Evolutionary conservation across 2,113 vertebrate genomes (phyloP).

Genomic region (Mirza zaza): DNA sequence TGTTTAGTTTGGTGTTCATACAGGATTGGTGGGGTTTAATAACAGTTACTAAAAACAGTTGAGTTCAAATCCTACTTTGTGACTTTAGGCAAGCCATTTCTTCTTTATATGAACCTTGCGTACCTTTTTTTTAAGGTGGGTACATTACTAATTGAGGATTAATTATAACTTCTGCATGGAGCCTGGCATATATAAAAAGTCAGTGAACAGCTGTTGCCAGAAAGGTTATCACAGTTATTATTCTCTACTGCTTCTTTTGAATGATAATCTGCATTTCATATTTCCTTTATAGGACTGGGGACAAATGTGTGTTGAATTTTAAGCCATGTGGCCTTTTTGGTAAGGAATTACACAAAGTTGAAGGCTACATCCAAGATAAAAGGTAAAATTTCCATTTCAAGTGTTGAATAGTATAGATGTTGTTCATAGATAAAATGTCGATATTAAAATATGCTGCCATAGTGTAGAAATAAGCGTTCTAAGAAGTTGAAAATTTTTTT

Average conservation of each 20-base stretch:
- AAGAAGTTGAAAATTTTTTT: background rate
- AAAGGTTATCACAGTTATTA: background rate
- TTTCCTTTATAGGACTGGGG: slow-evolving; percentile 91
- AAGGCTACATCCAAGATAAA: slow-evolving; percentile 98
- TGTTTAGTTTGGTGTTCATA: background rate
- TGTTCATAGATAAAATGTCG: background rate
- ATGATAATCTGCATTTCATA: slow-evolving; percentile 29
- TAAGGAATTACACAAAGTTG: slow-evolving; percentile 98
- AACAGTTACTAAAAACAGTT: background rate
- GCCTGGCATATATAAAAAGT: background rate
- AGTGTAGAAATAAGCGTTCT: background rate
- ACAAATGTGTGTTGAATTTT: slow-evolving; percentile 95
- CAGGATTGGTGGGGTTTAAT: background rate
- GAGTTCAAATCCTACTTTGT: background rate
- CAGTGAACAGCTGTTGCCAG: background rate
- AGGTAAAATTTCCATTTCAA: slow-evolving; percentile 85
- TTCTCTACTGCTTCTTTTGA: background rate
- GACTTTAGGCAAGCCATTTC: background rate
- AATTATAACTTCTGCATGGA: background rate
- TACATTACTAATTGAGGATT: background rate
- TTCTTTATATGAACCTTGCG: background rate
- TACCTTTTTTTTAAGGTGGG: background rate
- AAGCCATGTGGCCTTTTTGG: slow-evolving; percentile 97
- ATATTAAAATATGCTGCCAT: background rate
- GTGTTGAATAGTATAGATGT: background rate